Evolutionary conservation across 1,140 invertebrate species (phyloP).

Genomic region (Mactra quadrangularis): DNA sequence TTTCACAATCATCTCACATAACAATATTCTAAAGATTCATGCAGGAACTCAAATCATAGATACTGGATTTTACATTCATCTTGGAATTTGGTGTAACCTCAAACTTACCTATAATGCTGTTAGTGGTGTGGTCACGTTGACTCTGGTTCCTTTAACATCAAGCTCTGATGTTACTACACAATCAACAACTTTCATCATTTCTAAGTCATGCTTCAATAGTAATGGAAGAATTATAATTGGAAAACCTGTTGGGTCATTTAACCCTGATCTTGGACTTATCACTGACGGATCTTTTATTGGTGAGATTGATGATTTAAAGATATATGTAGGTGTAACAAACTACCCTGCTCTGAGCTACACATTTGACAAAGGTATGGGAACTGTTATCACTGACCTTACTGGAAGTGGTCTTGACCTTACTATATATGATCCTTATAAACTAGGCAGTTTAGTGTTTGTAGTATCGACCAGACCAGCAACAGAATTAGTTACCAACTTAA

Average conservation of each 20-base stretch:
- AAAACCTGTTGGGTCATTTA: constrained; percentile 35
- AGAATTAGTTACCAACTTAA: constrained; percentile 7
- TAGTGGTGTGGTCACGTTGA: constrained; percentile 29
- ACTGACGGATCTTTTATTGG: constrained; percentile 41
- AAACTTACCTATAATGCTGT: constrained; percentile 30
- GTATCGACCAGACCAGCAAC: constrained; percentile 31
- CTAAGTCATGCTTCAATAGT: constrained; percentile 16
- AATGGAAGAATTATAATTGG: constrained; percentile 46
- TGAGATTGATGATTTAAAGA: constrained; percentile 33
- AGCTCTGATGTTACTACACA: neutral
- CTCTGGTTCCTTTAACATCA: neutral
- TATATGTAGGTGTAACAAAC: constrained; percentile 10
- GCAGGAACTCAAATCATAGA: constrained; percentile 29
- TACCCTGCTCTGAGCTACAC: constrained; percentile 14
- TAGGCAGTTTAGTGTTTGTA: constrained; percentile 1
- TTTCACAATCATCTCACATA: constrained; percentile 21
- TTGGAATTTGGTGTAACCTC: constrained; percentile 33
- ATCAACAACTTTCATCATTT: constrained; percentile 21
- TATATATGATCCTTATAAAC: constrained; percentile 10
- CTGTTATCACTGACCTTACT: constrained; percentile 1
- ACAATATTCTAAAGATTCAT: constrained; percentile 18
- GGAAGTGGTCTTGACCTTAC: neutral
- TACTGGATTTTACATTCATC: constrained; percentile 13
- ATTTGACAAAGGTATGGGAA: constrained; percentile 24
- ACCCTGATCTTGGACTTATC: neutral